A percentile compares a stretch with the other conserved stretches of the same genome.
phyloP scores from a whole-genome alignment of 2,888 invertebrate species.

The Disparrhopalites patrizii region DNA sequence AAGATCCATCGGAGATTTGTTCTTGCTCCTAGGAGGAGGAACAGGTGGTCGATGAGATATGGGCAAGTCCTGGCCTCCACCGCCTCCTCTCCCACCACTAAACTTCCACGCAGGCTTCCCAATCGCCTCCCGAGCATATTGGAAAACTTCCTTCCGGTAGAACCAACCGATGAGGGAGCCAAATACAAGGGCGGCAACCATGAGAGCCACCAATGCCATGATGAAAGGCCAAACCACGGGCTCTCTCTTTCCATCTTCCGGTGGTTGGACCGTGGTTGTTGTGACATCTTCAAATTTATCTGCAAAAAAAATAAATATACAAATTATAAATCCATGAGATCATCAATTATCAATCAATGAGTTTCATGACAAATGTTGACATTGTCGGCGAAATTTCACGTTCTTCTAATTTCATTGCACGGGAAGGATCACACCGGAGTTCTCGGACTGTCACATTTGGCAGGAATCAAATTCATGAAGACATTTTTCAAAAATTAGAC shows the following conservation, averaged over 20 bases:
- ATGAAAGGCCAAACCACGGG: conserved; percentile 45
- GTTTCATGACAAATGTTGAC: too few relatives aligned
- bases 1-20: conserved; percentile 16
- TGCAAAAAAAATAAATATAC: conserved; percentile 28
- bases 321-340: not conserved
- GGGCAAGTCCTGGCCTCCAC: not conserved
- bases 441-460: too few relatives aligned
- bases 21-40: conserved; percentile 47
- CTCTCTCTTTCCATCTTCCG: conserved; percentile 10
- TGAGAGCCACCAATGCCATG: conserved; percentile 49
- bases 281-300: conserved; percentile 45
- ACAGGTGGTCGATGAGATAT: conserved; percentile 37
- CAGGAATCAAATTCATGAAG: too few relatives aligned
- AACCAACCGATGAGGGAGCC: conserved; percentile 49
- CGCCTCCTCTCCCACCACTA: not conserved
- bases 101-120: conserved; percentile 34
- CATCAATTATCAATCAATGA: too few relatives aligned
- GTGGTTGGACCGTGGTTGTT: conserved; percentile 26
- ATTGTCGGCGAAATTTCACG: too few relatives aligned
- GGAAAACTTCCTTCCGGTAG: conserved; percentile 47
- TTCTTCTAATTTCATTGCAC: too few relatives aligned
- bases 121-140: conserved; percentile 38
- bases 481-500: too few relatives aligned
- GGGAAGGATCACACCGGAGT: too few relatives aligned
- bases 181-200: conserved; percentile 48